Percentiles rank a stretch among this genome's conserved stretches.
Conservation (phyloP, 2,888 invertebrate genomes). For the Nysson spinosus region DNA sequence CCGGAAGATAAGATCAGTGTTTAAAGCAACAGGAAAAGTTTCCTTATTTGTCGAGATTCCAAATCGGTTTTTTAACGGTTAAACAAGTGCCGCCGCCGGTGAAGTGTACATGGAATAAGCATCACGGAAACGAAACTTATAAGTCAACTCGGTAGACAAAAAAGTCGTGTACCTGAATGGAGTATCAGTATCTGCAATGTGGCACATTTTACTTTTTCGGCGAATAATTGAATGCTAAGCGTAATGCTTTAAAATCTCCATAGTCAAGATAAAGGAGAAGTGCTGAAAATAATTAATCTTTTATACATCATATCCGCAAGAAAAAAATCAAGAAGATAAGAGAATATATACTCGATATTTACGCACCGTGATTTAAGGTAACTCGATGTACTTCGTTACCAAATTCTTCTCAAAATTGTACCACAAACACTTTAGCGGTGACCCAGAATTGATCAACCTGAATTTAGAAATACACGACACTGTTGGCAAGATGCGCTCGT, state of each 20-base stretch:
- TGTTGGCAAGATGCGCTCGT: constrained; percentile 56
- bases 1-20: constrained; percentile 33
- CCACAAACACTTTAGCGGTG: constrained; percentile 18
- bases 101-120: not conserved
- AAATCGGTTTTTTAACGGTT: not conserved
- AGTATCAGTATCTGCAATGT: too few relatives aligned
- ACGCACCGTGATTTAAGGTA: constrained; percentile 1
- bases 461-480: constrained; percentile 59
- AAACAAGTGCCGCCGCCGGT: not conserved
- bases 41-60: constrained; percentile 1
- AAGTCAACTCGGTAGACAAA: too few relatives aligned
- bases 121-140: not conserved
- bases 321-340: not conserved
- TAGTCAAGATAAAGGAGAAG: too few relatives aligned
- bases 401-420: not conserved
- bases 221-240: too few relatives aligned
- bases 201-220: too few relatives aligned
- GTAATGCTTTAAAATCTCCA: too few relatives aligned
- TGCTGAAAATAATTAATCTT: not conserved
- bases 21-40: constrained; percentile 8
- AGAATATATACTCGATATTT: not conserved
- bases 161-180: too few relatives aligned
- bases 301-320: not conserved
- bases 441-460: constrained; percentile 57
- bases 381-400: constrained; percentile 1